Percentiles rank a stretch among this genome's conserved stretches.
phyloP scores from a whole-genome alignment of 2,113 vertebrate genomes.

The Paradoxurus hermaphroditus region DNA sequence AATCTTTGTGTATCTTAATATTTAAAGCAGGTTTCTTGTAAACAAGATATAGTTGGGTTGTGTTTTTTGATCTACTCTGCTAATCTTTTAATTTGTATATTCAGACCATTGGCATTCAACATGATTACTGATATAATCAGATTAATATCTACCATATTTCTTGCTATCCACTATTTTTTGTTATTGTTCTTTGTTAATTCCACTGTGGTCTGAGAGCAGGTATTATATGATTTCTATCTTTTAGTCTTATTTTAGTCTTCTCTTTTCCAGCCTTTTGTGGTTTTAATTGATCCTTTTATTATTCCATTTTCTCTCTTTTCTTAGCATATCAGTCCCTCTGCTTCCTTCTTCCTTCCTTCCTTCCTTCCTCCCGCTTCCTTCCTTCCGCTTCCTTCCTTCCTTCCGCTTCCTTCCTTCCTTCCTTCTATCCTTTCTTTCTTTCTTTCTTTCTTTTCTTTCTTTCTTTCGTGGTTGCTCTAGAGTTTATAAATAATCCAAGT shows the following conservation, averaged over 20 bases:
- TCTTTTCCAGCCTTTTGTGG: not conserved
- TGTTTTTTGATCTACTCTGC: not conserved
- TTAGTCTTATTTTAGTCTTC: not conserved
- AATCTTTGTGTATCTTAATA: not conserved
- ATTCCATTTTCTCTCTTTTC: not conserved
- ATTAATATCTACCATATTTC: not conserved
- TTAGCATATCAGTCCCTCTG: not conserved
- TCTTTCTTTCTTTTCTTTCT: not conserved
- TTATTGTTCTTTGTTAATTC: not conserved
- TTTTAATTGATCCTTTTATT: not conserved
- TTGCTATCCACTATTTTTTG: not conserved
- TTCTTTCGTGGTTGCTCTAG: not conserved
- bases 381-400: rapidly evolving
- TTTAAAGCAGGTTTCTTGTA: not conserved
- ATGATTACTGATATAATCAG: not conserved
- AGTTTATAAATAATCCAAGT: not conserved
- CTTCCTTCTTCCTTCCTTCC: too few species aligned
- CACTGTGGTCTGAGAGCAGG: not conserved
- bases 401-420: too few species aligned
- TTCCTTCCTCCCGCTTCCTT: too few species aligned
- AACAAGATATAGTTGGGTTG: not conserved
- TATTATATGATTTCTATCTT: not conserved
- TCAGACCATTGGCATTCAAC: not conserved
- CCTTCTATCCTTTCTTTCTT: too few species aligned
- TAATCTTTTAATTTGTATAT: not conserved